Evolutionary conservation across 2,113 vertebrate species (phyloP).

Genomic region (Nothoprocta pentlandii): DNA sequence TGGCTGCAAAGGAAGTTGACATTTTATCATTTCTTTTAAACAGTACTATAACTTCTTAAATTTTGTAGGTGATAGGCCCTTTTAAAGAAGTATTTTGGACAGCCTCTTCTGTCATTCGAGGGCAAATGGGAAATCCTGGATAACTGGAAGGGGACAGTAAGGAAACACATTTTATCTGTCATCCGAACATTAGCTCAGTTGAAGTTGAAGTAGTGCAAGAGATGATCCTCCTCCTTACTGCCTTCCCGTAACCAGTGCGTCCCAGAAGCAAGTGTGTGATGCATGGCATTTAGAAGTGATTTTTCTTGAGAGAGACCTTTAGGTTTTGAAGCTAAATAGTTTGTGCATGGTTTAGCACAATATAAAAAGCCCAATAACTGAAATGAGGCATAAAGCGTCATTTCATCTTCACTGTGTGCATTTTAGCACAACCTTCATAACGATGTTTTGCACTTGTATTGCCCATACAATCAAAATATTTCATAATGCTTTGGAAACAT

Average conservation of each 20-base stretch:
- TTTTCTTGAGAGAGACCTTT: slow-evolving; percentile 58
- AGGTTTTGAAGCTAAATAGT: slow-evolving; percentile 48
- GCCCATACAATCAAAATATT: slow-evolving; percentile 33
- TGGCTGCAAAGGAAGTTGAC: not conserved
- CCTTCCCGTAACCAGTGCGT: not conserved
- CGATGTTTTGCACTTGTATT: slow-evolving; percentile 19
- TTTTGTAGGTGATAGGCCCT: not conserved
- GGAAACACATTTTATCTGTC: not conserved
- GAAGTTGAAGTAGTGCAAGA: not conserved
- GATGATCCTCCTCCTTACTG: not conserved
- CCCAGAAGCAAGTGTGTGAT: slow-evolving; percentile 1
- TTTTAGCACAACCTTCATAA: slow-evolving; percentile 49
- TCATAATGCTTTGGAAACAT: slow-evolving; percentile 26
- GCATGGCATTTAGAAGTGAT: slow-evolving; percentile 15
- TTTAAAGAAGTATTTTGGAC: not conserved
- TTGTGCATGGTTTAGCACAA: slow-evolving; percentile 61
- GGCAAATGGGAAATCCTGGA: not conserved
- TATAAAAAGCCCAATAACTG: slow-evolving; percentile 47
- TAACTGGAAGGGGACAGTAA: not conserved
- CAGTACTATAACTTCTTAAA: not conserved
- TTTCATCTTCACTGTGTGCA: slow-evolving; percentile 29
- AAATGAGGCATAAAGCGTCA: slow-evolving; percentile 49
- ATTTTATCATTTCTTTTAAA: not conserved
- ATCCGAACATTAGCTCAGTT: not conserved
- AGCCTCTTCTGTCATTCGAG: not conserved